Evolutionary conservation across 2,113 vertebrate species (phyloP).

Genomic region (Prochilodus magdalenae): DNA sequence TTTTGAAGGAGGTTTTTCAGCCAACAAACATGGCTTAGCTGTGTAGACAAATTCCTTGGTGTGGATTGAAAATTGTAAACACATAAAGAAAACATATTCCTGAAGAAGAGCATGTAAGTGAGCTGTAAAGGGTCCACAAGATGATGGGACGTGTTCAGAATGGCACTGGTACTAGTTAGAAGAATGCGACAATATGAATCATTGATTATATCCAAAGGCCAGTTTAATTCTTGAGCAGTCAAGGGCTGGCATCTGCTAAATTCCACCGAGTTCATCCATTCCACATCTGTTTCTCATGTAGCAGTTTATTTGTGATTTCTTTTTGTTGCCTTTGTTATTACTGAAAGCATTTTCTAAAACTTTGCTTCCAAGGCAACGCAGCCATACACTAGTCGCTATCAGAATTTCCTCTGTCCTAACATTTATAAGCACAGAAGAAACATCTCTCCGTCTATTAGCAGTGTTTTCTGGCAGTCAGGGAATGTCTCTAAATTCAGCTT

Average conservation of each 20-base stretch:
- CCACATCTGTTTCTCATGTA: neutral
- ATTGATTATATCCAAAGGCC: neutral
- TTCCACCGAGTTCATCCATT: neutral
- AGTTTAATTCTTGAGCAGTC: neutral
- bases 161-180: neutral
- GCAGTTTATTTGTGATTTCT: neutral
- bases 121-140: neutral
- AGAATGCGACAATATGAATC: neutral
- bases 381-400: neutral
- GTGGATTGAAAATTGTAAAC: neutral
- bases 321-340: conserved; percentile 1
- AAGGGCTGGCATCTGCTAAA: neutral
- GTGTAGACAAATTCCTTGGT: neutral
- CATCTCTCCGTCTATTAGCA: neutral
- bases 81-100: neutral
- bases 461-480: neutral
- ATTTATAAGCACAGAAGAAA: neutral
- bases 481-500: neutral
- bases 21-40: neutral
- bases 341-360: neutral
- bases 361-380: neutral
- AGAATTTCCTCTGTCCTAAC: neutral
- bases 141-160: neutral
- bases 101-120: neutral
- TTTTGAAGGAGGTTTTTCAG: neutral